Conservation (phyloP, 2,797 vertebrate genomes). For the Perodicticus potto region DNA sequence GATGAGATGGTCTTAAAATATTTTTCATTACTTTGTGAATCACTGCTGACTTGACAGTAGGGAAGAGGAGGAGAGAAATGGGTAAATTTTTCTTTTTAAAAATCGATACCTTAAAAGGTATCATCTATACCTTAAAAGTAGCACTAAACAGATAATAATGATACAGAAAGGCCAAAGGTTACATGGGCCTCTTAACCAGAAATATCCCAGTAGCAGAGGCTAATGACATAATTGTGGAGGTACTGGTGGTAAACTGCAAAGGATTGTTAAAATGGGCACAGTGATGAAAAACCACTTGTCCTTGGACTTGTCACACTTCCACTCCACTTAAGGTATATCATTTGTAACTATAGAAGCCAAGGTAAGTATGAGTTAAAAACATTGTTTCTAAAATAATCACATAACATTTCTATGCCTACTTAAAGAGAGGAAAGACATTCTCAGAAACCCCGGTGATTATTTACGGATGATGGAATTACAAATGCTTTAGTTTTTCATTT, state of each 20-base stretch:
- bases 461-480: background rate
- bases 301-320: background rate
- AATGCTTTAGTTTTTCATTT: background rate
- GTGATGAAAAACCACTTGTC: background rate
- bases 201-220: background rate
- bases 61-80: background rate
- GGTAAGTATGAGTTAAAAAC: background rate
- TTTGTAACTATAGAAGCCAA: background rate
- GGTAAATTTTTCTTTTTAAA: background rate
- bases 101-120: background rate
- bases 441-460: slow-evolving; percentile 21
- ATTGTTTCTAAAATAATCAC: background rate
- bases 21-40: slow-evolving; percentile 26
- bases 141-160: background rate
- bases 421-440: background rate
- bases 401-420: background rate
- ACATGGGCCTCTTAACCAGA: background rate
- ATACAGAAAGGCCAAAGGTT: background rate
- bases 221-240: background rate
- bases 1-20: background rate
- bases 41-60: background rate
- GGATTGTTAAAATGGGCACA: background rate
- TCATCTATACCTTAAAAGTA: too few relatives aligned
- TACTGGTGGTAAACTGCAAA: background rate
- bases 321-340: background rate